Evolutionary conservation across 1,140 invertebrate species (phyloP), one percentile per base, ranked within the genome.

Genomic region (Drosophila ogumai): DNA sequence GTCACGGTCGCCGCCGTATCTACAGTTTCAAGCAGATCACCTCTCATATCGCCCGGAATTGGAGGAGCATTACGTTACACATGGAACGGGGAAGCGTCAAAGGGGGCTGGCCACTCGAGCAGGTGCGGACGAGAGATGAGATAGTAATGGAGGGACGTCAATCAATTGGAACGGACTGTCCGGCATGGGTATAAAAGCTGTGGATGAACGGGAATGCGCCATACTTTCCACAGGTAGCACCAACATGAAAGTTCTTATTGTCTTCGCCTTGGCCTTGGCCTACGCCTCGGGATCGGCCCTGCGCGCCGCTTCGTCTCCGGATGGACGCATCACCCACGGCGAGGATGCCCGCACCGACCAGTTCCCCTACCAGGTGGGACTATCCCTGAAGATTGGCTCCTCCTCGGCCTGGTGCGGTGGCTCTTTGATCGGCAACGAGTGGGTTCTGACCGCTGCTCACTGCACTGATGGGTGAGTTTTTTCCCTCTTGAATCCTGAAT

Each of bases 381-480:
- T 93, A 0, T 74, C 79, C 7, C 79, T 93, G 43, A 91, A 92
- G 28, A 60, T 78, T 41, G 82, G 72, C 17, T 49, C 31, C 15
- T 36, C 46, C 32, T 79, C 81, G 4, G 75, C 91, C 49, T 91
- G 84, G 84, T 95, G 94, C 77, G 94, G 94, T 71, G 94, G 94
- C 17, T 93, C 93, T 9, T 75, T 95, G 13, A 93, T 95, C 40
- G 94, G 93, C n/a, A 82, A 93, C 19, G 80, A 91, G 43, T 94
- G 94, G 93, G 91, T 95, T 22, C 63, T 95, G 38, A 95, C 94
- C 19, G 94, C 94, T 15, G 94, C 94, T 36, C 94, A 95, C 78
- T 95, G 94, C 64, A 92, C 91, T 0, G 92, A 93, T 77, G 93
- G 77, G 77, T 84, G 75, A 72, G 73, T 41, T 13, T 6, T 2